Evolutionary conservation across 2,113 vertebrate species (phyloP), one percentile per base, ranked within the genome.

Genomic region (Spheniscus mendiculus): DNA sequence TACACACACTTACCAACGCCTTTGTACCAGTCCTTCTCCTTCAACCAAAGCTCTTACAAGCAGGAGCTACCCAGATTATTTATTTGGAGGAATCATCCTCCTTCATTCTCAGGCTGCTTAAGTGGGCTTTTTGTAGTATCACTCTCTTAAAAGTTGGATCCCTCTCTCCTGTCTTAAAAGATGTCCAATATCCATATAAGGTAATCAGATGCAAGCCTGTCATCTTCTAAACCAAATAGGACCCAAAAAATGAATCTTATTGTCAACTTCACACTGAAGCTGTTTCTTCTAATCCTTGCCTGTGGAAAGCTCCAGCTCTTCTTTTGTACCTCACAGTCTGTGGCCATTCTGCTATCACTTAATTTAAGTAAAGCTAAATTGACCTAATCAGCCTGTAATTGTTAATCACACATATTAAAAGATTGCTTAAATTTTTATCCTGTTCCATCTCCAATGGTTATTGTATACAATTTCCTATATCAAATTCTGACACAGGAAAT

Each of bases 201-300:
- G 21, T 47, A 58, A 10, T 29, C 45, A 79, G 15, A 62, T 23
- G 10, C 2, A 55, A 90, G 23, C 11, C 15, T 45, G 15, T 44
- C 11, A n/a, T 52, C 10, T 61, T 63, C 42, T 73, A 73, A 82
- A 59, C 8, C 26, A 67, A 89, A 1, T 30, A 45, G 40, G 12
- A 47, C 6, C 2, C 2, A 0, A 29, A 76, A 66, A 32, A 18
- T 15, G 3, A 70, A n/a, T 52, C 4, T 70, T 61, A 21, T 1
- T 66, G 10, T 56, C n/a, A 61, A 21, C 36, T 65, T 74, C 55
- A 79, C 13, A 34, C 4, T 19, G 27, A 84, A 69, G 9, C 6
- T 36, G 1, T n/a, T 78, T 74, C 66, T 70, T 69, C 25, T 45
- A 78, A 74, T 34, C 30, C 25, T 50, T 70, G 15, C 9, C 17